phyloP scores from a whole-genome alignment of 2,113 vertebrate genomes.

The Phaethon lepturus region DNA sequence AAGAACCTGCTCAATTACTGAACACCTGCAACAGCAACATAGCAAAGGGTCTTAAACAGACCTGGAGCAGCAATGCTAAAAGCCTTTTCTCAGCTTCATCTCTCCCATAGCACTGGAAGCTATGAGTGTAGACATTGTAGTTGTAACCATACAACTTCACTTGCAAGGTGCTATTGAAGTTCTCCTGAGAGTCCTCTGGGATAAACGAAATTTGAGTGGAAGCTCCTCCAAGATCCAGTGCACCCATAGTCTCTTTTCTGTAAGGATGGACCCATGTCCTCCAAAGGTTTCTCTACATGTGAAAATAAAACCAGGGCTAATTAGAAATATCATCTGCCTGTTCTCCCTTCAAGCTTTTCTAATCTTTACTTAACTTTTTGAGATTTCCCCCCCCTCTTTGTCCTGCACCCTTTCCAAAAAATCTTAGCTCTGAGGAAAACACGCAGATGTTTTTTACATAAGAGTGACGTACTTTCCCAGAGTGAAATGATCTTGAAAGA shows the following conservation, averaged over 20 bases:
- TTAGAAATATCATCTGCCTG: background rate
- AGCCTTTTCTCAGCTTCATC: conserved; percentile 89
- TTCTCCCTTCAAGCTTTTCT: background rate
- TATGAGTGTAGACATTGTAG: conserved; percentile 92
- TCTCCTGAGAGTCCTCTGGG: conserved; percentile 18
- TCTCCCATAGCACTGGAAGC: conserved; percentile 93
- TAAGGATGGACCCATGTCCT: conserved; percentile 82
- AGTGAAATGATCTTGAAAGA: background rate
- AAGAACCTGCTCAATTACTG: background rate
- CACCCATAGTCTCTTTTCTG: conserved; percentile 83
- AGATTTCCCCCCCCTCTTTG: background rate
- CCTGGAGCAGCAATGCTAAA: conserved; percentile 82
- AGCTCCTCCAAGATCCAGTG: conserved; percentile 93
- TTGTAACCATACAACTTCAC: conserved; percentile 89
- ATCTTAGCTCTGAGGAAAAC: background rate
- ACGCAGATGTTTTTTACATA: background rate
- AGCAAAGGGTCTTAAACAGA: conserved; percentile 24
- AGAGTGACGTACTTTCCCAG: background rate
- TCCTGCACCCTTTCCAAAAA: background rate
- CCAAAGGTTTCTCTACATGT: conserved; percentile 85
- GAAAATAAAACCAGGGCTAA: background rate
- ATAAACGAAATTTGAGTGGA: conserved; percentile 94
- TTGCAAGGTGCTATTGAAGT: conserved; percentile 59
- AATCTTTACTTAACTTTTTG: background rate
- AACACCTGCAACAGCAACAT: background rate